Base-by-base conservation (phyloP, 2,888 invertebrate genomes). In the Sminthurinus aureus region DNA sequence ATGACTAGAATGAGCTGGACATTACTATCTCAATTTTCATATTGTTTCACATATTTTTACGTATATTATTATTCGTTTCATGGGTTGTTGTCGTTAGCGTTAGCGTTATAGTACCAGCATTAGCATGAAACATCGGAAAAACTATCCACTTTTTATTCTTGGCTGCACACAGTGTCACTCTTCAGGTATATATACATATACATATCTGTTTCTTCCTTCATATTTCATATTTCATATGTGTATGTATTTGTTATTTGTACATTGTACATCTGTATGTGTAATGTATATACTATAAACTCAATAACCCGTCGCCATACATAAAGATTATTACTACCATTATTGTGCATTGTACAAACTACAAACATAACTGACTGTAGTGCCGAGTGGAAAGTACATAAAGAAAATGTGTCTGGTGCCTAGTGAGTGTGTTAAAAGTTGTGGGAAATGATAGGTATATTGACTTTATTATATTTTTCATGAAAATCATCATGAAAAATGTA, bases 11-110 rank as follows among this genome's bases (percentile, higher is more conserved):
- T 24, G 71, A 26, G 26, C 15, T 71, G 71, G 24, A 71, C 22
- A 71, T 71, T 71, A 71, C 24, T 71, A 71, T 71, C 71, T 71
- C 71, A 71, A 71, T 71, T 71, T 71, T 24, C 71, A 71, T n/a
- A 20, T 22, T 69, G 24, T 24, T 71, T 24, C 71, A 71, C 71
- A 71, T 71, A 38, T 38, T 38, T 38, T 71, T 71, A 24, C 22
- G 22, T 71, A 71, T 26, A 71, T 71, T 71, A 71, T 71, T 24
- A 24, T 38, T 38, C 38, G 38, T 71, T 71, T 71, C 71, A 71
- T 71, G 71, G 24, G 24, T 22, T 13, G 22, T 24, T 22, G 13
- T 71, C 58, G 38, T 38, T 71, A 24, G 22, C 71, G 69, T 71
- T 71, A 24, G 15, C 11, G 20, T 66, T 8, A 66, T n/a, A 66